These are phyloP conservation scores for Chionis minor DNA, from an alignment of 2,113 vertebrate genomes.

Conservation along the genomic window DNA sequence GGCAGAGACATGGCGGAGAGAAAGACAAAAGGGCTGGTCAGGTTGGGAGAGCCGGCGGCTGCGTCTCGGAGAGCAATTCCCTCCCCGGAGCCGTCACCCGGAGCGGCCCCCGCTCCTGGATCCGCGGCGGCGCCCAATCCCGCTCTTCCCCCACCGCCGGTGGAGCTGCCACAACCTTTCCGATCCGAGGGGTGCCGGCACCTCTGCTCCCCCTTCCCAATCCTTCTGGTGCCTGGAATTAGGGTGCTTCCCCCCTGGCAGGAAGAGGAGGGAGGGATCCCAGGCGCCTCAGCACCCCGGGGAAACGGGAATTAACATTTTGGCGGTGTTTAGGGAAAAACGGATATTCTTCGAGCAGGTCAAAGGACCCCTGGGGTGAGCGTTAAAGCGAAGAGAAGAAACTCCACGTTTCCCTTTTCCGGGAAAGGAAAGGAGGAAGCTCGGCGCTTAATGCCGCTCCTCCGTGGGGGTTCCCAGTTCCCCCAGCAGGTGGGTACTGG, in stretches of 20 bases:
- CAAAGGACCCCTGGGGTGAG: not conserved
- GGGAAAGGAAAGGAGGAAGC: not conserved
- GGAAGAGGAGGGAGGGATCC: fast-evolving
- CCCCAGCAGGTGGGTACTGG: too few species aligned
- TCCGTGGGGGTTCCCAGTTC: not conserved
- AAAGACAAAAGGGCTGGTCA: constrained; percentile 39
- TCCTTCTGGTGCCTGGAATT: too few species aligned
- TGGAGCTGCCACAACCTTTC: not conserved
- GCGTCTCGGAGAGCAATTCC: not conserved
- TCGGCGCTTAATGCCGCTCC: fast-evolving
- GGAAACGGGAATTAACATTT: not conserved
- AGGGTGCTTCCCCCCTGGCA: not conserved
- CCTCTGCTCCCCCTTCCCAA: too few species aligned
- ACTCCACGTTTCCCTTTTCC: not conserved
- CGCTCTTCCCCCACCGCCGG: too few species aligned
- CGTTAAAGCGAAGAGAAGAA: not conserved
- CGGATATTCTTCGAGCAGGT: fast-evolving
- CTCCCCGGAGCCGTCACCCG: not conserved
- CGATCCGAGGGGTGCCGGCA: not conserved
- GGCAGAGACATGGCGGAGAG: constrained; percentile 4
- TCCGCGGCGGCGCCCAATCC: not conserved
- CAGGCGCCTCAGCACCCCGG: too few species aligned
- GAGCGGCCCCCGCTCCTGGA: not conserved
- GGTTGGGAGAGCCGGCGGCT: not conserved
- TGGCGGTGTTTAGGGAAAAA: not conserved